Conservation (phyloP, 2,888 invertebrate genomes). For the Empis livida region DNA sequence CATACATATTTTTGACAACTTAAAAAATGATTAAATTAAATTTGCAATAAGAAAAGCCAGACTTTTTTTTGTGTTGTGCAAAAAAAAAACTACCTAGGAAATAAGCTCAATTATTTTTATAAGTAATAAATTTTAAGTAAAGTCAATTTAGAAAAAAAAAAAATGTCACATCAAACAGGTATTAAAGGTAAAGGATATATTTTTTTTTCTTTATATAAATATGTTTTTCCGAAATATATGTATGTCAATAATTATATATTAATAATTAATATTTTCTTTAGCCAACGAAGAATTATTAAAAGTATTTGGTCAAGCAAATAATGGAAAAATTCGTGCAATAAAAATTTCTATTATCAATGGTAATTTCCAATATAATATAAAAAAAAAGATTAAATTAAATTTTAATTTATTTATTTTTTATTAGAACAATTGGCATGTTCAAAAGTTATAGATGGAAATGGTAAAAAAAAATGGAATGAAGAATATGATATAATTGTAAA, state of each 20-base stretch:
- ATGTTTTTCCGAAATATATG: neutral
- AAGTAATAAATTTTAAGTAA: too few relatives aligned
- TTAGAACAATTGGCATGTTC: neutral
- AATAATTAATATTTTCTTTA: conserved; percentile 34
- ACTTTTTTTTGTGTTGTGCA: too few relatives aligned
- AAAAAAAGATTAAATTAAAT: neutral
- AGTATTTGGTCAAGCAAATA: conserved; percentile 66
- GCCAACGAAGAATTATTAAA: conserved; percentile 72
- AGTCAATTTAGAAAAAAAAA: conserved; percentile 14
- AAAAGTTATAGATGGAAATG: conserved; percentile 45
- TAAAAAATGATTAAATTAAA: too few relatives aligned
- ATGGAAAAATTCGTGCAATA: conserved; percentile 61
- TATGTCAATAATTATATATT: neutral
- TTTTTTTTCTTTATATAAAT: neutral
- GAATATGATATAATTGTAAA: conserved; percentile 68
- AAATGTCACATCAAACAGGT: conserved; percentile 85
- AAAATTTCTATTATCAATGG: conserved; percentile 82
- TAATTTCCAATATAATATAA: too few relatives aligned
- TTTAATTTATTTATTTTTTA: neutral
- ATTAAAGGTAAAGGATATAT: conserved; percentile 53
- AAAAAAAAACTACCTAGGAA: too few relatives aligned
- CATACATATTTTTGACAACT: too few relatives aligned
- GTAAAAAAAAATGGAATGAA: conserved; percentile 67
- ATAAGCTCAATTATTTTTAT: too few relatives aligned
- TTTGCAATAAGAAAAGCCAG: too few relatives aligned